phyloP scores from a whole-genome alignment of 1,140 invertebrate species.

The Melitaea cinxia region DNA sequence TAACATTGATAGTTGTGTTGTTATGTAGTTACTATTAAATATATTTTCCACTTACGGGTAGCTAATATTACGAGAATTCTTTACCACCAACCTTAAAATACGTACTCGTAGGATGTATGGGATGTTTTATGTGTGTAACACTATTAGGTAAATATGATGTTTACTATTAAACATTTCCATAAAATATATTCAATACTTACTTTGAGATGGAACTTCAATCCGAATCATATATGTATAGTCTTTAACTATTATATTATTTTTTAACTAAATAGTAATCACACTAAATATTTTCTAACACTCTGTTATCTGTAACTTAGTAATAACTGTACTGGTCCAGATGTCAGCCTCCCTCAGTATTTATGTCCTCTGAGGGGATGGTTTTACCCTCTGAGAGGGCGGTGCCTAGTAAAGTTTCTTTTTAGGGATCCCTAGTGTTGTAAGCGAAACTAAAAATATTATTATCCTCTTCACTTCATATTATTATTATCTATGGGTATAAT shows the following conservation, averaged over 20 bases:
- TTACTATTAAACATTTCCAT: too few species aligned
- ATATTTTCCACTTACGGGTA: too few species aligned
- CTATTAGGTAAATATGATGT: too few species aligned
- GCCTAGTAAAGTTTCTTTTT: slow-evolving; percentile 38
- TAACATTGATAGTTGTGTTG: too few species aligned
- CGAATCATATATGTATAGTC: slow-evolving; percentile 6
- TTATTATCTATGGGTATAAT: too few species aligned
- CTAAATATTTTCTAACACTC: not conserved
- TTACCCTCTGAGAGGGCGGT: slow-evolving; percentile 56
- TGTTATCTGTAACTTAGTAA: slow-evolving; percentile 11
- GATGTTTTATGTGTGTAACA: too few species aligned
- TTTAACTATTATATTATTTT: not conserved
- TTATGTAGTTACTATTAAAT: too few species aligned
- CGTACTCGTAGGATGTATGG: too few species aligned
- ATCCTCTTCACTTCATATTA: not conserved
- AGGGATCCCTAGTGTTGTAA: slow-evolving; percentile 13
- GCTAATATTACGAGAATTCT: too few species aligned
- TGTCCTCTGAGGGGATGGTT: slow-evolving; percentile 55
- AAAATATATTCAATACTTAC: not conserved
- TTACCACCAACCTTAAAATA: too few species aligned
- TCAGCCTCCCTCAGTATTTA: slow-evolving; percentile 70
- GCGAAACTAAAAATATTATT: not conserved
- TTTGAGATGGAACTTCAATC: not conserved
- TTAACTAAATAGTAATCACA: not conserved
- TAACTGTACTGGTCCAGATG: slow-evolving; percentile 47